Evolutionary conservation across 2,888 invertebrate genomes (phyloP), one percentile per base, ranked within the genome.

Genomic region (Molorchus minor): DNA sequence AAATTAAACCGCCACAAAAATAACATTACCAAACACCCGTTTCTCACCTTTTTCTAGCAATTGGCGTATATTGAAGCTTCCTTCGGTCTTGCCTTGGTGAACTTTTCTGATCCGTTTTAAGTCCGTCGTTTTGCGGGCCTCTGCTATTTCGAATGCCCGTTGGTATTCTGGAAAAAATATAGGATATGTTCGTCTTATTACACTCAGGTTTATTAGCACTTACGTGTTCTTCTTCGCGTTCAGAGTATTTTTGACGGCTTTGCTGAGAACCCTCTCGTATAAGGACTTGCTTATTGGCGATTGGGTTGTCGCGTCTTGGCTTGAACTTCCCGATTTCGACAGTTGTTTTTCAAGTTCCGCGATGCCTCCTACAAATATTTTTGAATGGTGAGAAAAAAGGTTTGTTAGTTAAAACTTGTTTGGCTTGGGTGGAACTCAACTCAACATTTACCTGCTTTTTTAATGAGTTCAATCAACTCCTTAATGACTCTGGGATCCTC

Each of bases 341-440:
- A 93, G 79, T 61, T 93, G 92, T 72, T 90, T 93, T 77, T 94
- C 94, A 12, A 94, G 77, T 73, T 94, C 91, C 74, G 94, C 94
- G 1, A 94, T 87, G 12, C 94, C 94, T 65, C 91, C 90, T 89
- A 69, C n/a, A 68, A 58, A 43, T 38, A 33, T 33, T 33, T 33
- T 33, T 5, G 12, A 33, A 33, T 33, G 3, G n/a, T 33, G n/a
- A 10, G 3, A 17, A 36, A 43, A 38, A 17, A 8, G 17, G 5
- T 13, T 3, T n/a, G 4, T 17, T 40, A 40, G 7, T 2, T 17
- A 15, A 16, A 16, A 40, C 13, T 17, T 17, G 17, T 40, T 10
- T n/a, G n/a, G n/a, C n/a, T n/a, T n/a, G n/a, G 25, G 25, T 25
- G 4, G 8, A 25, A 25, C 8, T 25, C 25, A 25, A 5, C 29